Base-by-base conservation (phyloP, 2,113 vertebrate species). In the Pseudorectes ferrugineus region DNA sequence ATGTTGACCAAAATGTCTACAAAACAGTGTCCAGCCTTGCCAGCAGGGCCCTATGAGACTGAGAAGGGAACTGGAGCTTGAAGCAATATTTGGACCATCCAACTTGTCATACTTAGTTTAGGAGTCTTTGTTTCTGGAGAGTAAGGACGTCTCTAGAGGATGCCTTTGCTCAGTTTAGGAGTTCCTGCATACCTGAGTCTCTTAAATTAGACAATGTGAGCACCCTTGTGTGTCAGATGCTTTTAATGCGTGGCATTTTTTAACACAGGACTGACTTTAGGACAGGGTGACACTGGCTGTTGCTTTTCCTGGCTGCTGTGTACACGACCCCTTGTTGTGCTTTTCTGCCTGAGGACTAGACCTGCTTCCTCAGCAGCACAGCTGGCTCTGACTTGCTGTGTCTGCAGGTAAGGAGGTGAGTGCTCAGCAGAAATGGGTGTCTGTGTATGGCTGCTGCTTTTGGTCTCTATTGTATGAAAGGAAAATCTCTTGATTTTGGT, bases 291-390 rank as follows among this genome's bases (percentile, higher is more conserved):
- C 46, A 10, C 35, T 66, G 54, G 28, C 73, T 6, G 2, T 51
- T 75, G 75, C 18, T 75, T 67, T 65, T 61, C 22, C 57, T 66
- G 66, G 26, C 31, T 35, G 31, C 74, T 75, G n/a, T 52, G 28
- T 49, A 5, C 14, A 10, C 0, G 2, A 17, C 2, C 7, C 36
- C 31, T 15, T 19, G 8, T 21, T n/a, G 26, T 48, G 31, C 42
- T 73, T n/a, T 48, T 88, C 28, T 57, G 14, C 0, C 0, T 35
- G 45, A 72, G 57, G 62, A 54, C 49, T 8, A 31, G 54, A 67
- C 7, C 65, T 62, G 58, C 36, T 35, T 21, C 12, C 40, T 65
- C n/a, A 23, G 36, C 65, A 49, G 42, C 12, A 19, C 36, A 29
- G 14, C 28, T 67, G 65, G 20, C 31, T 79, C 62, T 46, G 36